Conservation (phyloP, 2,797 vertebrate genomes). For the Buphagus erythrorhynchus region DNA sequence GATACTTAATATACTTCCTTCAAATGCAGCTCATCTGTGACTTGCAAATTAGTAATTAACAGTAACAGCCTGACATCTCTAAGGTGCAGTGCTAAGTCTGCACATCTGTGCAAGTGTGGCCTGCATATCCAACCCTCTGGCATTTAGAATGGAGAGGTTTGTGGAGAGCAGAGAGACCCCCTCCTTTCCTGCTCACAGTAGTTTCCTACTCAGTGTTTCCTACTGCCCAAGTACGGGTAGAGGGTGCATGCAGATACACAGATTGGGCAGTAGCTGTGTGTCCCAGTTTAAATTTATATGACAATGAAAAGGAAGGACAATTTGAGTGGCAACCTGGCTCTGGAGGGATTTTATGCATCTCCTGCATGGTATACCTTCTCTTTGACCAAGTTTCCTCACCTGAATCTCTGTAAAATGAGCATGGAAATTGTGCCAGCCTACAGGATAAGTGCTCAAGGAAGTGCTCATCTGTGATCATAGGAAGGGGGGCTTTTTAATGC, state of each 20-base stretch:
- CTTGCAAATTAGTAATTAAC: not conserved
- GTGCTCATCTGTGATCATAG: not conserved
- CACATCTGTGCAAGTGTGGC: not conserved
- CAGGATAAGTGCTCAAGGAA: not conserved
- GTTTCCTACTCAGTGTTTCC: not conserved
- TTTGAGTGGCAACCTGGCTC: not conserved
- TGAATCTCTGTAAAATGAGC: not conserved
- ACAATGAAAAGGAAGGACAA: not conserved
- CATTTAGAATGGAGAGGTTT: not conserved
- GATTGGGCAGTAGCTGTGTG: not conserved
- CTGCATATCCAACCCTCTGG: not conserved
- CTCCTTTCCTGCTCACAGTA: fast-evolving
- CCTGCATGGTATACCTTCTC: not conserved
- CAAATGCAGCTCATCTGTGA: not conserved
- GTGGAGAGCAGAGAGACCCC: not conserved
- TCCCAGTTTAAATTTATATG: not conserved
- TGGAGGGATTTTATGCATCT: not conserved
- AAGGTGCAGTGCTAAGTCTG: not conserved
- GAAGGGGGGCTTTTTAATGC: not conserved
- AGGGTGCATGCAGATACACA: not conserved
- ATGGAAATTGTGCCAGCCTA: not conserved
- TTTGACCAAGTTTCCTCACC: not conserved
- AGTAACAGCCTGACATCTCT: not conserved
- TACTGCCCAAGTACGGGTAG: not conserved
- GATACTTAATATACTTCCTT: not conserved